A percentile compares a stretch with the other conserved stretches of the same genome.
These are phyloP conservation scores for Drosophila ercepeae DNA, from an alignment of 1,140 invertebrate genomes.

Conservation along the genomic window DNA sequence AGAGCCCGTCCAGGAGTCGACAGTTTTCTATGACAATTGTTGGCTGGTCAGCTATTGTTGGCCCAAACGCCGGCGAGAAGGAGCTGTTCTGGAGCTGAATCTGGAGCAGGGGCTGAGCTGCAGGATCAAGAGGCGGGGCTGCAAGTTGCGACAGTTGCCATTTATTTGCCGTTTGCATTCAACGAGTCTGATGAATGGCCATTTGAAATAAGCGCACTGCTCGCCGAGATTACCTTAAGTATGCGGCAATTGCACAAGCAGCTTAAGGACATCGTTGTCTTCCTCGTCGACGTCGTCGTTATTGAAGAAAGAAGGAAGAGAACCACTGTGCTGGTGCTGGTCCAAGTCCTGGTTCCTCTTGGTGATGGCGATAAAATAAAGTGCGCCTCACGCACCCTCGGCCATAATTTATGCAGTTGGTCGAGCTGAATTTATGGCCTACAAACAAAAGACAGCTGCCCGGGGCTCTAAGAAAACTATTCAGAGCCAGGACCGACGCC, in stretches of 20 bases:
- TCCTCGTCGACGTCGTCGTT: background rate
- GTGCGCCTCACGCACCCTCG: slow-evolving; percentile 59
- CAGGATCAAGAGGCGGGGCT: slow-evolving; percentile 1
- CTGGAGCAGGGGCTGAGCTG: background rate
- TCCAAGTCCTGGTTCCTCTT: background rate
- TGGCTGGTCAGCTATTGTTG: slow-evolving; percentile 68
- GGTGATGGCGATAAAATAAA: slow-evolving; percentile 68
- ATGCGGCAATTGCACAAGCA: slow-evolving; percentile 80
- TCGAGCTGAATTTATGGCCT: slow-evolving; percentile 67
- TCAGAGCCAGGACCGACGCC: slow-evolving; percentile 2
- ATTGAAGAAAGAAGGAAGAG: background rate
- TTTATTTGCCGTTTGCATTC: slow-evolving; percentile 81
- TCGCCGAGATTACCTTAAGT: slow-evolving; percentile 80
- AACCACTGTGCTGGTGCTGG: slow-evolving; percentile 4
- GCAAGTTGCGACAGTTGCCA: slow-evolving; percentile 54
- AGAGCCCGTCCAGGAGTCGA: slow-evolving; percentile 43
- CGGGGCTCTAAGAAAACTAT: slow-evolving; percentile 57
- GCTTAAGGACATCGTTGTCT: slow-evolving; percentile 50
- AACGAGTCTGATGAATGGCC: slow-evolving; percentile 80
- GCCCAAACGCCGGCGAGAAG: background rate
- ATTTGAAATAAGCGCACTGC: slow-evolving; percentile 79
- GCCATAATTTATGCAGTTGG: slow-evolving; percentile 71
- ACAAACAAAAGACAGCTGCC: slow-evolving; percentile 76
- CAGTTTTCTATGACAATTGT: slow-evolving; percentile 78
- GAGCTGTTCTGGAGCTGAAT: too few relatives aligned